Evolutionary conservation across 2,888 invertebrate species (phyloP).

Genomic region (Nipponacmea schrenckii): DNA sequence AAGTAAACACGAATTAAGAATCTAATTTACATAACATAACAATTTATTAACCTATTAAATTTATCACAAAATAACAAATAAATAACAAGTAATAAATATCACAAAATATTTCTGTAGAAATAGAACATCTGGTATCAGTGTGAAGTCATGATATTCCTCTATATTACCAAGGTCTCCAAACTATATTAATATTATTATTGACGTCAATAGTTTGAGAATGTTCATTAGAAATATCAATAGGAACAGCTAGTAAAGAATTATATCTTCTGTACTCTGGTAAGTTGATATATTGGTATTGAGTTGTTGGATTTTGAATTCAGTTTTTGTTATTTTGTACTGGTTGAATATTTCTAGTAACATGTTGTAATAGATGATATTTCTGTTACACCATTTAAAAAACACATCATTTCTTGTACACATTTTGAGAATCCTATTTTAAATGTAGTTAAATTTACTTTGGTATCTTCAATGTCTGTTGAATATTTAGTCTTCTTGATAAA

Average conservation of each 20-base stretch:
- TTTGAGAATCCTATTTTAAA: not conserved
- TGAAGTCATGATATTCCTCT: not conserved
- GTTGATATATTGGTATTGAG: not conserved
- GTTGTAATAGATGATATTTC: not conserved
- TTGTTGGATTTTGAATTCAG: not conserved
- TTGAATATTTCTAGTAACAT: not conserved
- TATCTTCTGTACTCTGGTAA: not conserved
- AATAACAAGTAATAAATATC: too few species aligned
- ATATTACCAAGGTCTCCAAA: constrained; percentile 7
- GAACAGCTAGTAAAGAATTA: not conserved
- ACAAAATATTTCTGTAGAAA: too few species aligned
- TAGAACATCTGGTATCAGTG: not conserved
- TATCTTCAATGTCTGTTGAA: not conserved
- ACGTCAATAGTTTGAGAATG: not conserved
- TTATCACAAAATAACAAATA: too few species aligned
- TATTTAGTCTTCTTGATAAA: constrained; percentile 1
- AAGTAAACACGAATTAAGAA: too few species aligned
- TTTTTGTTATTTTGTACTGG: not conserved
- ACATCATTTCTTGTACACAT: not conserved
- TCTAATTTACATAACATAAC: too few species aligned
- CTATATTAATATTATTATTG: not conserved
- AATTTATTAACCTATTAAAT: too few species aligned
- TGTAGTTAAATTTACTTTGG: not conserved
- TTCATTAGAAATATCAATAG: not conserved
- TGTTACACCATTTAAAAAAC: not conserved